Conservation (phyloP, 1,140 invertebrate genomes). For the Gonioctena quinquepunctata region DNA sequence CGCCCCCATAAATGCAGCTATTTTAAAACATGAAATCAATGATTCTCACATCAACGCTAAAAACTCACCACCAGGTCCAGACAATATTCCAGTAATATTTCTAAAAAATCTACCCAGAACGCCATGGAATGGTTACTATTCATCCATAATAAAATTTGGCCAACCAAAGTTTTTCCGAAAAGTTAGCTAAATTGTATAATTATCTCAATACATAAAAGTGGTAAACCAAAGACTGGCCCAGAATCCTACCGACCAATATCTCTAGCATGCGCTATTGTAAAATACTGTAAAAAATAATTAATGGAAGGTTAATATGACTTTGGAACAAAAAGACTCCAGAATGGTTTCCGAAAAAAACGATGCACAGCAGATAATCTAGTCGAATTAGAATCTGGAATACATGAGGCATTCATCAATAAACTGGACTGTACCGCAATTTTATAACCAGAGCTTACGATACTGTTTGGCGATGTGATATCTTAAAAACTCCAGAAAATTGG, state of each 20-base stretch:
- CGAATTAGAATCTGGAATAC: background rate
- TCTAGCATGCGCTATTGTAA: too few relatives aligned
- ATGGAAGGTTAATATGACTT: conserved; percentile 1
- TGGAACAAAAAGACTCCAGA: conserved; percentile 7
- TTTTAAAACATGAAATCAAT: background rate
- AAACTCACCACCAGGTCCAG: background rate
- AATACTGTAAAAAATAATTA: too few relatives aligned
- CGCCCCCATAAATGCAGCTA: too few relatives aligned
- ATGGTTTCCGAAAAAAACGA: conserved; percentile 5
- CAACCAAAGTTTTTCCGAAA: background rate
- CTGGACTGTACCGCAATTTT: conserved; percentile 11
- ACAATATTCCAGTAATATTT: background rate
- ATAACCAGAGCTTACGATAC: conserved; percentile 21
- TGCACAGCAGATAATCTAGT: conserved; percentile 10
- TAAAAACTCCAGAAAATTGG: background rate
- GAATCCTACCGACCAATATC: too few relatives aligned
- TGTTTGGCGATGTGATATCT: conserved; percentile 18
- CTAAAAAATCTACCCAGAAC: background rate
- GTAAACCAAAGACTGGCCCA: too few relatives aligned
- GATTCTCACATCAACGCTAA: background rate
- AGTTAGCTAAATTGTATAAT: background rate
- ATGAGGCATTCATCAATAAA: conserved; percentile 17
- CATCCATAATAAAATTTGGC: background rate
- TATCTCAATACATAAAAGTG: too few relatives aligned
- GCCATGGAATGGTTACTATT: background rate